Base-by-base conservation (phyloP, 2,113 vertebrate species). In the Trogon surrucura region DNA sequence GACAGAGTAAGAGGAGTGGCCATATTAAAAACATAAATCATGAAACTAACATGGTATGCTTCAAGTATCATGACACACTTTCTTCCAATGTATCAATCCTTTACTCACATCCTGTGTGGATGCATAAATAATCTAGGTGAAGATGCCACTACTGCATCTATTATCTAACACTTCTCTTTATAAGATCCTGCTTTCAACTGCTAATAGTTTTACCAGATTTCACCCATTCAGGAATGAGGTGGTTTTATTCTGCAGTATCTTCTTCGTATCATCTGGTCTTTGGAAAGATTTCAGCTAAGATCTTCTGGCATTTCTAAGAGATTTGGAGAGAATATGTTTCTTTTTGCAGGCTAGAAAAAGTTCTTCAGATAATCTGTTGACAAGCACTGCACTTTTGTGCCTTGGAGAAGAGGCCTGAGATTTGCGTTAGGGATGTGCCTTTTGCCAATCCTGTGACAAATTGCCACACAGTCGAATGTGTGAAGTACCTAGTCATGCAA, bases 21-120 rank as follows among this genome's bases (percentile, higher is more conserved):
- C 90, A 30, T 92, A 95, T 86, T 93, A 88, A 91, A 96, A 87
- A 26, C 50, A 92, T 93, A 93, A 92, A 92, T 86, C 83, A 81
- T 25, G 15, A 21, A 71, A 47, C 64, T 73, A 85, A 69, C 10
- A 13, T 34, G 16, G n/a, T 54, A 60, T 30, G 12, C 9, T 91
- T 29, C 16, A 82, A 81, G 5, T 71, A 74, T 54, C 5, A 2
- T 29, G 30, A 67, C 36, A 79, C 11, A 45, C 2, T 15, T 19
- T 79, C 72, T 82, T 57, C 14, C 30, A 78, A 1, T 51, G 6
- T 56, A 48, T 36, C 60, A 83, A 32, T 86, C 29, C 20, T 9
- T 11, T 70, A 62, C 66, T 71, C 30, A 73, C 18, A 71, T 74
- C 45, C 36, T 72, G 11, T 1, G 0, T 58, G 41, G 50, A 41